phyloP scores from a whole-genome alignment of 2,888 invertebrate genomes.

The Leistus spinibarbis region DNA sequence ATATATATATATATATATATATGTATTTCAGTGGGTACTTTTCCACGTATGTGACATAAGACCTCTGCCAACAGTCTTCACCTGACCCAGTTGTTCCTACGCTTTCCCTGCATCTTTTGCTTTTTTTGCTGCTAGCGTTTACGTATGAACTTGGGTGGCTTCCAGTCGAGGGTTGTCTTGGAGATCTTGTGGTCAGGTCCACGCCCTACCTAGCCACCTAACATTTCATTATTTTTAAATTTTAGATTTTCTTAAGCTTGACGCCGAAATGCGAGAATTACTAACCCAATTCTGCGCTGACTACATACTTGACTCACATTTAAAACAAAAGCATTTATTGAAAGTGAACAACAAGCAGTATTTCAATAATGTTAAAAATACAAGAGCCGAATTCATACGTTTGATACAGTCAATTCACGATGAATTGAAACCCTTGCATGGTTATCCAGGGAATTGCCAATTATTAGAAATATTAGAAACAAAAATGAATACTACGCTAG shows the following conservation, averaged over 20 bases:
- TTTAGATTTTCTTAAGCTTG: conserved; percentile 6
- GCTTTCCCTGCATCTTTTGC: no score
- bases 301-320: conserved; percentile 5
- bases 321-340: conserved; percentile 7
- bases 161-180: no score
- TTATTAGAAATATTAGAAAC: conserved; percentile 46
- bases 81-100: no score
- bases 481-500: conserved; percentile 42
- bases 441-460: conserved; percentile 48
- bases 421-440: conserved; percentile 50
- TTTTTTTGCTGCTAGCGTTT: no score
- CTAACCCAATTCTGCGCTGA: conserved; percentile 10
- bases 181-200: no score
- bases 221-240: no score
- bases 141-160: no score
- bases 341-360: conserved; percentile 5
- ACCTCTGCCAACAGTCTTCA: no score
- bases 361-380: conserved; percentile 37
- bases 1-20: no score
- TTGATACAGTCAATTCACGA: conserved; percentile 42
- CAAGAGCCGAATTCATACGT: conserved; percentile 36
- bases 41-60: no score
- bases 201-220: no score
- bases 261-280: background rate
- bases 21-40: no score